Percentiles rank a stretch among this genome's conserved stretches.
phyloP scores from a whole-genome alignment of 2,113 vertebrate species.

The Jacana jacana region DNA sequence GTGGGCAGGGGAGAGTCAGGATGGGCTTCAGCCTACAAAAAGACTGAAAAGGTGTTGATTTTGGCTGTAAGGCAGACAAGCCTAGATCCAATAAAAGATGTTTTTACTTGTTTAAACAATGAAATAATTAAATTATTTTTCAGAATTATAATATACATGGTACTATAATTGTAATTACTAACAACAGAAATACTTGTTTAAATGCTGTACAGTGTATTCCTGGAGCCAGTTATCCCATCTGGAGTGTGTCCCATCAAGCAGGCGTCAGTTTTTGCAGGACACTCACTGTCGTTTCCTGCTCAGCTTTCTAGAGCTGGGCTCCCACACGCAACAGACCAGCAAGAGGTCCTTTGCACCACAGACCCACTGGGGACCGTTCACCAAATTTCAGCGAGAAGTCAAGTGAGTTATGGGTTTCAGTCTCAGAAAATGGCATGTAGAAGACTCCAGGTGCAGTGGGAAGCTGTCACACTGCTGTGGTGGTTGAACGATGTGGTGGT shows the following conservation, averaged over 20 bases:
- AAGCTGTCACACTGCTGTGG: not conserved
- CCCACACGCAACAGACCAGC: rapidly evolving
- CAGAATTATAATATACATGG: not conserved
- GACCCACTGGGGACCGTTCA: not conserved
- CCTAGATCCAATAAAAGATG: not conserved
- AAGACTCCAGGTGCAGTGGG: not conserved
- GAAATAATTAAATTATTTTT: no score
- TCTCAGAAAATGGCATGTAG: not conserved
- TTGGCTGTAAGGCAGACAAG: not conserved
- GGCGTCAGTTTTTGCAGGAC: not conserved
- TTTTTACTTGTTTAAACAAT: not conserved
- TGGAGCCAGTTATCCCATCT: not conserved
- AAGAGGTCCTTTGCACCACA: not conserved
- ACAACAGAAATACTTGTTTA: not conserved
- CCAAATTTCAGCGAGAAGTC: rapidly evolving
- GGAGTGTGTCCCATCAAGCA: not conserved
- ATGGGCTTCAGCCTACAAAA: not conserved
- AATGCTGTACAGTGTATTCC: not conserved
- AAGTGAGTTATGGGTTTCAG: not conserved
- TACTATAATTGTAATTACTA: not conserved
- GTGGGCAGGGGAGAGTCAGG: not conserved
- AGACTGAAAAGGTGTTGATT: not conserved
- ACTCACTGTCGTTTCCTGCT: not conserved
- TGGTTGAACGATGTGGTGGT: no score
- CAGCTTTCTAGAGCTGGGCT: not conserved